phyloP scores from a whole-genome alignment of 2,888 invertebrate species.

The Amphimallon solstitiale region DNA sequence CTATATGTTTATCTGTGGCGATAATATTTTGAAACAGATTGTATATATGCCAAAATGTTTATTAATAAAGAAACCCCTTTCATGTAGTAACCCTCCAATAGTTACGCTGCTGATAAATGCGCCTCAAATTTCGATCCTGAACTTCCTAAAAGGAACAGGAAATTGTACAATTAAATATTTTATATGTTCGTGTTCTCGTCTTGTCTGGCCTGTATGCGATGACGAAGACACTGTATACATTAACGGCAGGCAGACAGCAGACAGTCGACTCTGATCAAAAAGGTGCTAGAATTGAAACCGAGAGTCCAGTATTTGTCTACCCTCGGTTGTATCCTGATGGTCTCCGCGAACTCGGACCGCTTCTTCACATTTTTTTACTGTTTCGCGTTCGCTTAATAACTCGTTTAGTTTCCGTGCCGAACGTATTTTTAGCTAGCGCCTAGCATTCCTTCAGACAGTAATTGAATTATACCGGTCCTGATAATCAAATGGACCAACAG shows the following conservation, averaged over 20 bases:
- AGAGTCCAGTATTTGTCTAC: constrained; percentile 25
- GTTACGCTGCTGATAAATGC: no score
- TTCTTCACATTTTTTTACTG: constrained; percentile 13
- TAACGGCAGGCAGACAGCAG: constrained; percentile 9
- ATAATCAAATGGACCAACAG: constrained; percentile 12
- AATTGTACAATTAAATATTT: constrained; percentile 30
- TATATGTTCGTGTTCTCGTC: constrained; percentile 11
- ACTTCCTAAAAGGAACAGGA: constrained; percentile 35
- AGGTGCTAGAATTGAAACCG: constrained; percentile 29
- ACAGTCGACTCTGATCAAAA: constrained; percentile 10
- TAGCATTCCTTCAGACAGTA: background rate
- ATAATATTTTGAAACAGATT: no score
- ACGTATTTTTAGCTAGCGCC: background rate
- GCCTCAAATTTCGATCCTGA: constrained; percentile 3
- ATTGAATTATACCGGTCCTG: constrained; percentile 19
- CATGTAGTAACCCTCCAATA: no score
- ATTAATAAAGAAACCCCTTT: no score
- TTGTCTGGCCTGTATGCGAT: constrained; percentile 5
- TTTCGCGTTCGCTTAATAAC: background rate
- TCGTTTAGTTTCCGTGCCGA: background rate
- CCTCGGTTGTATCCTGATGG: constrained; percentile 26
- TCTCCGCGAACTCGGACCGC: constrained; percentile 10
- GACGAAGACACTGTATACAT: constrained; percentile 16
- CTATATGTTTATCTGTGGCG: no score
- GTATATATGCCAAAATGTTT: no score